These are phyloP conservation scores for Sebastes baramenuke DNA, from an alignment of 2,797 vertebrate species.

Conservation along the genomic window DNA sequence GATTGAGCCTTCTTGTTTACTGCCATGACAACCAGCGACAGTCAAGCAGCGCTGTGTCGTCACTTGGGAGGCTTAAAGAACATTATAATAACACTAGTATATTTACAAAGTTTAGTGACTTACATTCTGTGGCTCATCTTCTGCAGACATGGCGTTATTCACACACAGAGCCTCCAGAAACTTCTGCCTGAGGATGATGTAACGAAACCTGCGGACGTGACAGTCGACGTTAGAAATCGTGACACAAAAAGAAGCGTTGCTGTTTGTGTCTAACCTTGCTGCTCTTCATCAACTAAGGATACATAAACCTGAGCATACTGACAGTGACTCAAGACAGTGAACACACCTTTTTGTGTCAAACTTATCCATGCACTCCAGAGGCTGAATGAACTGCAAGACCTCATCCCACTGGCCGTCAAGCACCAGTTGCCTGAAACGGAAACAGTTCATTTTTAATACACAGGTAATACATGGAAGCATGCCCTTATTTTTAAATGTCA, in stretches of 20 bases:
- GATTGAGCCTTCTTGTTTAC: neutral
- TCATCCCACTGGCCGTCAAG: conserved; percentile 99
- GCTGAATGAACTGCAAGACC: conserved; percentile 98
- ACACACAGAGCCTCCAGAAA: conserved; percentile 98
- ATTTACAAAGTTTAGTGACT: conserved; percentile 62
- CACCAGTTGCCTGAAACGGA: conserved; percentile 89
- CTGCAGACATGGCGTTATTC: conserved; percentile 98
- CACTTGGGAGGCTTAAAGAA: neutral
- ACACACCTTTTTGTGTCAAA: conserved; percentile 95
- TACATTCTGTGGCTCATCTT: conserved; percentile 97
- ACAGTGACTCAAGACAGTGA: neutral
- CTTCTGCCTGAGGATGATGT: conserved; percentile 97
- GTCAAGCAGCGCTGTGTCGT: neutral
- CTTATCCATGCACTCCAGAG: conserved; percentile 98
- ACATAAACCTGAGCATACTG: neutral
- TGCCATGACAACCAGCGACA: conserved; percentile 25
- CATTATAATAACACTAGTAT: neutral
- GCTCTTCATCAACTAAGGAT: neutral
- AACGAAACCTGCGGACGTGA: conserved; percentile 88
- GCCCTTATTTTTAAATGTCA: neutral
- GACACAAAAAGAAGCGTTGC: neutral
- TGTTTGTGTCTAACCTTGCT: too few species aligned
- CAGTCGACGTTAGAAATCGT: neutral
- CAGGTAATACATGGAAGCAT: neutral
- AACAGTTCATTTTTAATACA: neutral